A percentile compares a stretch with the other conserved stretches of the same genome.
These are phyloP conservation scores for Sebastes hubbsi DNA, from an alignment of 2,797 vertebrate species.

Conservation along the genomic window DNA sequence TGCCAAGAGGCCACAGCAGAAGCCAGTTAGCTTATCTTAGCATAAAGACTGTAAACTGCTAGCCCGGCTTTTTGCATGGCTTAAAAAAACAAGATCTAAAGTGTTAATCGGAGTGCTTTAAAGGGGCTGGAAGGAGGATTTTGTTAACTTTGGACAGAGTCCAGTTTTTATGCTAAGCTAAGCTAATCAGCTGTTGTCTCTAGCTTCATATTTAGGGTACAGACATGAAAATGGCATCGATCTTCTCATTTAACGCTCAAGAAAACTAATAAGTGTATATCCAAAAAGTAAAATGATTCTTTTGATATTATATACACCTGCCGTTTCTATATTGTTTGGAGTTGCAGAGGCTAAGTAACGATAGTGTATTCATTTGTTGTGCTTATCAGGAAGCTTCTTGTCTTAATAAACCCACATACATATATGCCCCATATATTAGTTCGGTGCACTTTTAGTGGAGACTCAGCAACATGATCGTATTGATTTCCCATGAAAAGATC, in stretches of 20 bases:
- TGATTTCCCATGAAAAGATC: slow-evolving; percentile 35
- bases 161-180: background rate
- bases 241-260: background rate
- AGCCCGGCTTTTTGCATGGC: background rate
- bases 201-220: background rate
- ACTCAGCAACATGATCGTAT: slow-evolving; percentile 17
- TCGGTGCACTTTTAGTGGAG: background rate
- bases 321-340: background rate
- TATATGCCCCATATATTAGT: background rate
- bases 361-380: background rate
- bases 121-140: background rate
- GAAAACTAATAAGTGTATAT: background rate
- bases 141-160: background rate
- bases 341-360: background rate
- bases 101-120: background rate
- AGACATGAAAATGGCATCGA: background rate
- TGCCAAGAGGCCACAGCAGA: background rate
- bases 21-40: background rate
- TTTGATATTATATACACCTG: background rate
- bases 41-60: background rate
- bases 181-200: background rate
- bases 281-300: background rate
- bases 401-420: background rate
- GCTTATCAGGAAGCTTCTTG: background rate
- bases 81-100: background rate